Evolutionary conservation across 37 sponge, comb jelly and placozoan genomes (phyloP), one percentile per base, ranked within the genome.

Genomic region (Aphrocallistes beatrix): DNA sequence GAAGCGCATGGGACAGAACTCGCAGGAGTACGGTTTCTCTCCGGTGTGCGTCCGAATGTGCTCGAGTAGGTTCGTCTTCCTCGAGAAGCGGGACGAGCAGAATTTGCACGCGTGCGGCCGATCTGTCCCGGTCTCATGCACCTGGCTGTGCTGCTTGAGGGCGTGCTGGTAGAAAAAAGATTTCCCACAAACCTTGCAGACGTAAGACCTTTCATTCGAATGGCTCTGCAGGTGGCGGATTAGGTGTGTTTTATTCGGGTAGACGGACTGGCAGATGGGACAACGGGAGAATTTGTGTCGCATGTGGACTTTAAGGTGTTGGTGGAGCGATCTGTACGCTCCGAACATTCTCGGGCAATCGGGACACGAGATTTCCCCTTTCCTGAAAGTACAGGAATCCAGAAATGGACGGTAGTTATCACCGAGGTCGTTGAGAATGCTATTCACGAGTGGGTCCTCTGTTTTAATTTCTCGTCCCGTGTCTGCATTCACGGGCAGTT

Each of bases 241-340:
- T 60, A 60, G n/a, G n/a, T 60, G 75, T 60, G 75, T 60, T 60
- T 60, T 60, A 30, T 28, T 60, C 3, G 75, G 75, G n/a, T 60
- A 60, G n/a, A 60, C 75, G n/a, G 28, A 60, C n/a, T 60, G 75
- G 34, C 75, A 60, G 8, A 60, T 3, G 10, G 75, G 75, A 28
- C 75, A 60, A 32, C 75, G 75, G 34, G 75, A 60, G n/a, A 60
- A 60, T 25, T 6, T 13, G 8, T 30, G 28, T 60, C n/a, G 10
- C 75, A 60, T 19, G 21, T 60, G 75, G 25, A 60, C n/a, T 32
- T 60, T 13, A 19, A 60, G 75, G 34, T 60, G 75, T 8, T 19
- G 10, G n/a, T 60, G 75, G 10, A 60, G 75, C n/a, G 75, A 60
- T 60, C 21, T 60, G 21, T 60, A 60, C 10, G 17, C n/a, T 19